A percentile compares a stretch with the other conserved stretches of the same genome.
Conservation (phyloP, 2,797 vertebrate genomes). For the Aplochiton taeniatus region DNA sequence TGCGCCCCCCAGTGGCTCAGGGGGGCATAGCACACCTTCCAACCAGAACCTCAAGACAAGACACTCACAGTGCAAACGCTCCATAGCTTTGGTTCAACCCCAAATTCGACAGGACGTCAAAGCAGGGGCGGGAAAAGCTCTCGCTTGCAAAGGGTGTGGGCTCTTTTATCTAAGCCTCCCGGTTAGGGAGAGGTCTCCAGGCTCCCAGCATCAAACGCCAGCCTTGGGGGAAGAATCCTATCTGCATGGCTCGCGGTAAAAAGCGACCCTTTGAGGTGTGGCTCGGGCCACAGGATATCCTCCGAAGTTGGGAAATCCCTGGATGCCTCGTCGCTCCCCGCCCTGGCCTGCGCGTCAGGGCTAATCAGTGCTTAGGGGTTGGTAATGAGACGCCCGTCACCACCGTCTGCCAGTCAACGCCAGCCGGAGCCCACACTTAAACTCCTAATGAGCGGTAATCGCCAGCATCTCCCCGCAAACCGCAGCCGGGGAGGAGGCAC, state of each 20-base stretch:
- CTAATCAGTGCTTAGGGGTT: slow-evolving; percentile 72
- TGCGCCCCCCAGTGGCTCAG: slow-evolving; percentile 67
- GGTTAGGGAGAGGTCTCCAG: slow-evolving; percentile 59
- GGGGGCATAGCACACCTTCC: slow-evolving; percentile 34
- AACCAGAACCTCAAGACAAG: slow-evolving; percentile 26
- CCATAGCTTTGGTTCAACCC: slow-evolving; percentile 34
- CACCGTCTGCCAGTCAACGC: slow-evolving; percentile 68
- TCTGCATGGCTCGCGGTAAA: slow-evolving; percentile 66
- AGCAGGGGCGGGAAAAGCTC: slow-evolving; percentile 51
- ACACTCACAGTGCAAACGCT: slow-evolving; percentile 23
- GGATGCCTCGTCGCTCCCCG: slow-evolving; percentile 62
- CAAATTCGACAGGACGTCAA: slow-evolving; percentile 53
- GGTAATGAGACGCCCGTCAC: slow-evolving; percentile 71
- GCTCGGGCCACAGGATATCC: slow-evolving; percentile 76
- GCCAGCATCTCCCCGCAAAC: slow-evolving; percentile 71
- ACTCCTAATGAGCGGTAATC: slow-evolving; percentile 77
- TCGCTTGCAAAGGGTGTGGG: slow-evolving; percentile 35
- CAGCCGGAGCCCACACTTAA: slow-evolving; percentile 62
- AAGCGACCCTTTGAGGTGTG: slow-evolving; percentile 73
- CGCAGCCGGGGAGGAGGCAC: slow-evolving; percentile 62
- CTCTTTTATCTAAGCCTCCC: slow-evolving; percentile 55
- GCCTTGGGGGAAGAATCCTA: slow-evolving; percentile 63
- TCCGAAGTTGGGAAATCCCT: slow-evolving; percentile 78
- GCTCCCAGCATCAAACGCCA: slow-evolving; percentile 39
- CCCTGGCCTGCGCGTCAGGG: slow-evolving; percentile 67